These are phyloP conservation scores for Gonioctena quinquepunctata DNA, from an alignment of 1,140 invertebrate genomes.

Conservation along the genomic window DNA sequence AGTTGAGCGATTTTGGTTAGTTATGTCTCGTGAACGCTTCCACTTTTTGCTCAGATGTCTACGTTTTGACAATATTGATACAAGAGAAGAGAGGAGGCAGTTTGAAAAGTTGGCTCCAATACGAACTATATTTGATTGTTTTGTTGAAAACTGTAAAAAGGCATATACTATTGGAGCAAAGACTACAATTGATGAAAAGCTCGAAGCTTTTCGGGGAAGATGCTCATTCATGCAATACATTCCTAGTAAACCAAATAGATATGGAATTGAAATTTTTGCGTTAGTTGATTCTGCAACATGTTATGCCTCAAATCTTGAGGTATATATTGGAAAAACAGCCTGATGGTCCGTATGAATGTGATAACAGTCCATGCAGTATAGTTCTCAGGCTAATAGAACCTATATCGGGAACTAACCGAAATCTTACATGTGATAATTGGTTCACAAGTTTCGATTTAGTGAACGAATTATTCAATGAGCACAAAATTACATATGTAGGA, in stretches of 20 bases:
- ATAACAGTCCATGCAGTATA: background rate
- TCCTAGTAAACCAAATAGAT: slow-evolving; percentile 10
- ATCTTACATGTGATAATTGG: slow-evolving; percentile 7
- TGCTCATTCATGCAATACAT: slow-evolving; percentile 17
- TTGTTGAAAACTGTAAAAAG: slow-evolving; percentile 37
- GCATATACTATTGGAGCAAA: slow-evolving; percentile 22
- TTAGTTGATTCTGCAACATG: slow-evolving; percentile 2
- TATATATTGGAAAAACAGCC: slow-evolving; percentile 19
- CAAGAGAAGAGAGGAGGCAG: too few relatives aligned
- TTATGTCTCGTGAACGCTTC: too few relatives aligned
- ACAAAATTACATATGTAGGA: slow-evolving; percentile 22
- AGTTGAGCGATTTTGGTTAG: too few relatives aligned
- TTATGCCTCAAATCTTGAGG: slow-evolving; percentile 10
- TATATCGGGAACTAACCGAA: background rate
- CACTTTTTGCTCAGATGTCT: too few relatives aligned
- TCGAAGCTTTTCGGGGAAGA: slow-evolving; percentile 8
- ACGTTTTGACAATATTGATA: too few relatives aligned
- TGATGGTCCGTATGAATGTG: background rate
- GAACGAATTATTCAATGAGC: background rate
- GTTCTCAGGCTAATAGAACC: background rate
- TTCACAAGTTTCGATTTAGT: background rate
- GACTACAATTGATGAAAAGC: slow-evolving; percentile 16
- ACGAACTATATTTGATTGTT: slow-evolving; percentile 43
- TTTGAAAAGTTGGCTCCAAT: slow-evolving; percentile 50
- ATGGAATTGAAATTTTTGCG: slow-evolving; percentile 16